phyloP scores from a whole-genome alignment of 1,140 invertebrate species.

The Aleiodes sp. region DNA sequence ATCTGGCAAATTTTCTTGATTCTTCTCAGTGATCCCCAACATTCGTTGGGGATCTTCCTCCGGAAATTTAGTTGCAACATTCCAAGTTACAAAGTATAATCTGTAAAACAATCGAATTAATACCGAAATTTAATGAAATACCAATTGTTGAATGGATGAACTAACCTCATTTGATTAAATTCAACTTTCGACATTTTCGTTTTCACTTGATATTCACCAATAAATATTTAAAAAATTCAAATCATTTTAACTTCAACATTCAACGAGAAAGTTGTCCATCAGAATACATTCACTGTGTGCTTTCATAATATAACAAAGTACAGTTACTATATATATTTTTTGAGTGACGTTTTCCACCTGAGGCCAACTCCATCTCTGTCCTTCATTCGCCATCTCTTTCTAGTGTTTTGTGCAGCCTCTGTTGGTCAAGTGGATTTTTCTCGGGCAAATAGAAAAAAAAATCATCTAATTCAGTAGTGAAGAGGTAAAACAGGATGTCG shows the following conservation, averaged over 20 bases:
- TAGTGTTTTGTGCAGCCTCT: neutral
- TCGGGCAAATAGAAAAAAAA: too few relatives aligned
- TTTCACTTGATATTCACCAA: neutral
- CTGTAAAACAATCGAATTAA: slow-evolving; percentile 54
- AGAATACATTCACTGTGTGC: neutral
- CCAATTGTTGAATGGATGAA: neutral
- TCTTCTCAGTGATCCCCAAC: slow-evolving; percentile 72
- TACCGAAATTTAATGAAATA: neutral
- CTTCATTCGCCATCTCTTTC: neutral
- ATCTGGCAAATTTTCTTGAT: slow-evolving; percentile 74
- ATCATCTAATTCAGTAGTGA: too few relatives aligned
- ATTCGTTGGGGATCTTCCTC: slow-evolving; percentile 75
- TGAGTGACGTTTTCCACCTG: neutral
- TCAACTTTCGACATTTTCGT: neutral
- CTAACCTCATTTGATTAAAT: neutral
- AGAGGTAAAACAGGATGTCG: too few relatives aligned
- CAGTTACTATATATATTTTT: neutral
- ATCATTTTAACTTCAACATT: neutral
- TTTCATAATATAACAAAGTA: neutral
- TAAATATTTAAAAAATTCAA: neutral
- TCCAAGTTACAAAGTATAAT: slow-evolving; percentile 84
- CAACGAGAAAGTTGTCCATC: neutral
- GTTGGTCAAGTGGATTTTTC: neutral
- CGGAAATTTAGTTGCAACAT: slow-evolving; percentile 81
- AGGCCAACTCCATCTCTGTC: neutral